Evolutionary conservation across 2,797 vertebrate genomes (phyloP), one percentile per base, ranked within the genome.

Genomic region (Arctocebus calabarensis): DNA sequence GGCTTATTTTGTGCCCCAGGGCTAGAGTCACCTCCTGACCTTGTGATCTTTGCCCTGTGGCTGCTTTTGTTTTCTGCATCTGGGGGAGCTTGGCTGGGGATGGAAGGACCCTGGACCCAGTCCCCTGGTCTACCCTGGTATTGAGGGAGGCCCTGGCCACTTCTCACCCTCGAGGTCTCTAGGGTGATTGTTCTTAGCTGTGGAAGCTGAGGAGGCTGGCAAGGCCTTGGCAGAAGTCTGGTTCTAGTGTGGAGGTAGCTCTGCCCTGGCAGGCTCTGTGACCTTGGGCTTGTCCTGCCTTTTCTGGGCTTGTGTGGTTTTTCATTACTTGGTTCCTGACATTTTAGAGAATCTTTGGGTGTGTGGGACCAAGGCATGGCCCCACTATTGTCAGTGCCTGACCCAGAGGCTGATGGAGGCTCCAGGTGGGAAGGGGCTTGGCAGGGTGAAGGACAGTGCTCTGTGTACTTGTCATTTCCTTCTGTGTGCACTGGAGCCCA

Each of bases 1-100:
- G 48, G 37, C 23, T 93, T 45, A 45, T 27, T 88, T 64, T 84
- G 19, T 83, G 45, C 4, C 20, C 16, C 22, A 84, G 40, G 32
- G 40, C 22, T 45, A 84, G 95, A 77, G 13, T 90, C 20, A 48
- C 14, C 11, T n/a, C n/a, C 17, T 89, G 64, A 74, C 29, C n/a
- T 74, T 74, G 57, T 64, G 43, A 82, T 37, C 43, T 94, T 78
- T 94, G 17, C 32, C 70, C 27, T 59, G 25, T 78, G 82, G 48
- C 88, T 94, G 79, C 66, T 86, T 94, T 62, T 43, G 34, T 62
- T 32, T 94, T 66, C 40, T 43, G 25, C 16, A 57, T 85, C 20
- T 84, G 37, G 52, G 52, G 43, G 16, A 96, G 22, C n/a, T 22
- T 40, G 23, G 3, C 27, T 52, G 2, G 45, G 83, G 27, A 71